Percentiles rank a stretch among this genome's conserved stretches.
These are phyloP conservation scores for Eulimnadia texana DNA, from an alignment of 1,140 invertebrate genomes.

Conservation along the genomic window DNA sequence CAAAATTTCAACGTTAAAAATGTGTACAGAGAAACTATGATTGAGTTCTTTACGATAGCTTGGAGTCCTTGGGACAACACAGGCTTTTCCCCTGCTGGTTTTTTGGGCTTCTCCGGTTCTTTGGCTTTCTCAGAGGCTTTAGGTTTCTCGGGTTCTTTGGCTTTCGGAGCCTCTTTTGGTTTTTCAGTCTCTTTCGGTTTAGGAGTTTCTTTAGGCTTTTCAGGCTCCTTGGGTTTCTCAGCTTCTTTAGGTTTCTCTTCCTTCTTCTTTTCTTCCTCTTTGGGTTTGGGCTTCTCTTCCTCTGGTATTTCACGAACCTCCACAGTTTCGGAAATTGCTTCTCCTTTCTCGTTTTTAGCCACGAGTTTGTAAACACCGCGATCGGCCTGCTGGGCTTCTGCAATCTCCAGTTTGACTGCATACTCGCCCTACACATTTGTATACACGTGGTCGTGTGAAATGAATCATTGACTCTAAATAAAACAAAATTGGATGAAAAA, in stretches of 20 bases:
- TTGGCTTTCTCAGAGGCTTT: background rate
- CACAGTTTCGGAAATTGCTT: constrained; percentile 75
- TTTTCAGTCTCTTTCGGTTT: constrained; percentile 1
- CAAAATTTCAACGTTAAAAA: constrained; percentile 13
- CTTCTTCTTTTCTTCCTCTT: constrained; percentile 6
- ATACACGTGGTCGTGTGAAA: background rate
- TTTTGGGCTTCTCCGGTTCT: constrained; percentile 11
- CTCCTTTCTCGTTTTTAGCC: constrained; percentile 84
- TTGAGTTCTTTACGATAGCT: constrained; percentile 7
- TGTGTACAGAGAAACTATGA: no score
- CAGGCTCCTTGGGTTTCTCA: background rate
- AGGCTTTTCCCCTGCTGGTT: constrained; percentile 8
- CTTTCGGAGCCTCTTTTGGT: no score
- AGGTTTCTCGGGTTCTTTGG: constrained; percentile 2
- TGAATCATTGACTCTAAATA: background rate
- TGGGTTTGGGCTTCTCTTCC: constrained; percentile 35
- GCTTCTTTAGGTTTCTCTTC: constrained; percentile 11
- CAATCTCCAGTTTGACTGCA: constrained; percentile 70
- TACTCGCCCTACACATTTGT: constrained; percentile 74
- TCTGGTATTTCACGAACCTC: constrained; percentile 66
- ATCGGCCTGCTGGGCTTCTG: constrained; percentile 55
- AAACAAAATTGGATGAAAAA: no score
- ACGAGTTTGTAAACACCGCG: constrained; percentile 80
- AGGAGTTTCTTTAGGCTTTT: constrained; percentile 3
- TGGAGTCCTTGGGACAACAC: constrained; percentile 1